Percentiles rank a stretch among this genome's conserved stretches.
Evolutionary conservation across 2,797 vertebrate species (phyloP).

Genomic region (Poecilia wingei): DNA sequence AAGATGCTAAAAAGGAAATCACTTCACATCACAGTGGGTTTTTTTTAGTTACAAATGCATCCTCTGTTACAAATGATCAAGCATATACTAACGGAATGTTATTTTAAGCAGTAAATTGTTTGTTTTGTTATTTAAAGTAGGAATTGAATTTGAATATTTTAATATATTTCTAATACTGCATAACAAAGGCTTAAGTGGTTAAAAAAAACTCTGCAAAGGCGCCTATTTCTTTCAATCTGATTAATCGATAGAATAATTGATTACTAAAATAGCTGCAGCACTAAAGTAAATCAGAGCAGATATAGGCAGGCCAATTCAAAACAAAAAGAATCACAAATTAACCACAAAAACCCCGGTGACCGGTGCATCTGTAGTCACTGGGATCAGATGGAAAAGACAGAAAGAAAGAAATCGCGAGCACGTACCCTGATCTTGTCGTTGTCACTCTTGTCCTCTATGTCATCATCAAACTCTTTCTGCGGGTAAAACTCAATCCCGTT

Average conservation of each 20-base stretch:
- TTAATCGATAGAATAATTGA: no score
- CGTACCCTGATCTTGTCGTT: slow-evolving; percentile 97
- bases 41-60: no score
- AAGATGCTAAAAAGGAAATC: neutral
- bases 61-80: no score
- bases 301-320: neutral
- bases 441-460: slow-evolving; percentile 96
- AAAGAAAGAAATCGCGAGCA: slow-evolving; percentile 10
- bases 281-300: neutral
- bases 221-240: no score
- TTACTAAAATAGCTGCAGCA: no score
- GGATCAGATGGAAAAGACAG: neutral
- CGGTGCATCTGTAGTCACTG: neutral
- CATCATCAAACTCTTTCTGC: slow-evolving; percentile 97
- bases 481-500: slow-evolving; percentile 95
- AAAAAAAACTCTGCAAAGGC: no score
- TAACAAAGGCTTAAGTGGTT: no score
- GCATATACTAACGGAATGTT: no score
- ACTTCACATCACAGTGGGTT: neutral
- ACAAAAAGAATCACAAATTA: neutral
- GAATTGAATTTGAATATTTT: no score
- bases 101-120: no score
- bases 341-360: neutral
- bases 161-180: no score
- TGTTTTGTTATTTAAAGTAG: no score